Evolutionary conservation across 2,113 vertebrate species (phyloP).

Genomic region (Ailurus styani): DNA sequence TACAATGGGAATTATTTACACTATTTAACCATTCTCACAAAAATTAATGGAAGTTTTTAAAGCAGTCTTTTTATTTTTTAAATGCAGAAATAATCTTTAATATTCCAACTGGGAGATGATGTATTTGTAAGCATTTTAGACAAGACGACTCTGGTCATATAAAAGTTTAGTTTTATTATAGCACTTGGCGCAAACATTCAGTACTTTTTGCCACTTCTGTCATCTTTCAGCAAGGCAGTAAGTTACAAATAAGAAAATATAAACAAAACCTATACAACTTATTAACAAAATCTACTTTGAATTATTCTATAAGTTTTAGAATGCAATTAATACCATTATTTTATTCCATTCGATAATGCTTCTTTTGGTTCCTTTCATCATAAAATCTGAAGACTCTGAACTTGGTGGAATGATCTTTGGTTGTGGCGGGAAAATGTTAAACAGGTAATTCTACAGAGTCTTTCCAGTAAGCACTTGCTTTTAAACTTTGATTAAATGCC

Average conservation of each 20-base stretch:
- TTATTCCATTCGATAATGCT: background rate
- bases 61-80: background rate
- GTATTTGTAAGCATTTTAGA: background rate
- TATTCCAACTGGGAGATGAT: background rate
- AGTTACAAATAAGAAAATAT: constrained; percentile 36
- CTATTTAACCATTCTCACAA: background rate
- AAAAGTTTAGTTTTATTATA: constrained; percentile 57
- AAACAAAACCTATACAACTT: constrained; percentile 37
- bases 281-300: constrained; percentile 32
- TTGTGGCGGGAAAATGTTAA: background rate
- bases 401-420: background rate
- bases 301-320: background rate
- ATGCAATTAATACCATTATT: background rate
- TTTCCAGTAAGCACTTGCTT: background rate
- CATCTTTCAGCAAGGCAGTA: constrained; percentile 27
- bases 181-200: background rate
- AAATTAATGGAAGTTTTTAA: background rate
- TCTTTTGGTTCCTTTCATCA: background rate
- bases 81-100: background rate
- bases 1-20: background rate
- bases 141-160: background rate
- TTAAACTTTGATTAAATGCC: constrained; percentile 16
- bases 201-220: background rate
- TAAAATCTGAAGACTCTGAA: background rate
- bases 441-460: background rate